phyloP scores from a whole-genome alignment of 2,113 vertebrate species.

The Esox niger region DNA sequence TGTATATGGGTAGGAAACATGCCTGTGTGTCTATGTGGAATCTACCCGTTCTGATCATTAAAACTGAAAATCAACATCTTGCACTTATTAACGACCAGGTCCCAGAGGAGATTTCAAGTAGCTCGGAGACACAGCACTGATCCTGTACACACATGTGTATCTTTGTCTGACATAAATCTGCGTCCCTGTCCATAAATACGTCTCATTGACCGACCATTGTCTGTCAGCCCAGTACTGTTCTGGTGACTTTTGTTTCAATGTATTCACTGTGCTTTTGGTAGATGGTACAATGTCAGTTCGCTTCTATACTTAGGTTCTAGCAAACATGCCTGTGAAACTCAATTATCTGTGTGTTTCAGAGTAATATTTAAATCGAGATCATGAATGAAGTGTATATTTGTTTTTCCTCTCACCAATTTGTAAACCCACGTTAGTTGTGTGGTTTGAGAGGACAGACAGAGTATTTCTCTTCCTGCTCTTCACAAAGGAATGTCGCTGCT shows the following conservation, averaged over 20 bases:
- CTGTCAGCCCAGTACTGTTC: background rate
- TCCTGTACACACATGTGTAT: conserved; percentile 36
- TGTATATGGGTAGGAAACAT: conserved; percentile 56
- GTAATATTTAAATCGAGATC: conserved; percentile 21
- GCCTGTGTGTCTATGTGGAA: conserved; percentile 51
- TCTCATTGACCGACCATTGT: conserved; percentile 1
- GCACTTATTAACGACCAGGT: conserved; percentile 51
- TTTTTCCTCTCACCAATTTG: conserved; percentile 11
- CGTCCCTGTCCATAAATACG: conserved; percentile 29
- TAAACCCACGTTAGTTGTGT: conserved; percentile 11
- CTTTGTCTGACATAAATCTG: conserved; percentile 47
- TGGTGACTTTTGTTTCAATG: conserved; percentile 17
- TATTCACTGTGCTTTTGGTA: background rate
- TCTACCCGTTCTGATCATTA: conserved; percentile 53
- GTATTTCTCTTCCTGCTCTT: conserved; percentile 28
- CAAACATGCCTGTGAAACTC: background rate
- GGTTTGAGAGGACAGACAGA: conserved; percentile 1
- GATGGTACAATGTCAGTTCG: background rate
- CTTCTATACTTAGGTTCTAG: background rate
- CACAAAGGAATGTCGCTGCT: conserved; percentile 50
- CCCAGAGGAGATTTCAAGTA: conserved; percentile 42
- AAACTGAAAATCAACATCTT: conserved; percentile 66
- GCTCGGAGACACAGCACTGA: conserved; percentile 17
- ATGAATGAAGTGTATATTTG: conserved; percentile 20
- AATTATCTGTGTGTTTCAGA: background rate